Evolutionary conservation across 2,888 invertebrate species (phyloP).

Genomic region (Anoncus sp.): DNA sequence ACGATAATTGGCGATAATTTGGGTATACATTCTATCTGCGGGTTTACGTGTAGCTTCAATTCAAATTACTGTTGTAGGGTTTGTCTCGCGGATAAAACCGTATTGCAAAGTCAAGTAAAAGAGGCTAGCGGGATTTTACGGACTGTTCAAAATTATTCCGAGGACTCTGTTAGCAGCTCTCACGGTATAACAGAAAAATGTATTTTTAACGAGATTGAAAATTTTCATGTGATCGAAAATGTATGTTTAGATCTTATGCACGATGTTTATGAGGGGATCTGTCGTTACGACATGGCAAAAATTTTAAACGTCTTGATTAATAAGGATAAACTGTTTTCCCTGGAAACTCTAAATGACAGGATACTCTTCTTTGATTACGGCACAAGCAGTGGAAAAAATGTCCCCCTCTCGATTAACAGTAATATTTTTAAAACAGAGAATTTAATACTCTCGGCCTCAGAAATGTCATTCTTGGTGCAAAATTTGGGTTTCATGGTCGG

Average conservation of each 20-base stretch:
- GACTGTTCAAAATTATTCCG: slow-evolving; percentile 13
- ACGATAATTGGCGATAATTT: slow-evolving; percentile 59
- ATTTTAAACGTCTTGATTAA: slow-evolving; percentile 58
- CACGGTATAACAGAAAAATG: slow-evolving; percentile 8
- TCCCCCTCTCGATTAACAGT: too few species aligned
- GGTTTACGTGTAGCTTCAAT: slow-evolving; percentile 51
- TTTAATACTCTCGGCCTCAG: too few species aligned
- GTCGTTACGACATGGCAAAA: slow-evolving; percentile 51
- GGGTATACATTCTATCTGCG: slow-evolving; percentile 52
- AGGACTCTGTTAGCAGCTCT: slow-evolving; percentile 17
- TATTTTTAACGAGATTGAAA: slow-evolving; percentile 26
- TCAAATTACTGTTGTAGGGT: slow-evolving; percentile 46
- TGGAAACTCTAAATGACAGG: slow-evolving; percentile 56
- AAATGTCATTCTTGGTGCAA: slow-evolving; percentile 62
- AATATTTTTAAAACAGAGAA: too few species aligned
- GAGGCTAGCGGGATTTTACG: slow-evolving; percentile 8
- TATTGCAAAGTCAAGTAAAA: not conserved
- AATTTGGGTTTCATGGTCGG: slow-evolving; percentile 63
- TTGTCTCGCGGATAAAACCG: slow-evolving; percentile 30
- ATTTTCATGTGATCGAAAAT: slow-evolving; percentile 55
- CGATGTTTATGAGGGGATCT: slow-evolving; percentile 62
- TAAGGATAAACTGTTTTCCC: slow-evolving; percentile 28
- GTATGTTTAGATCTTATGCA: slow-evolving; percentile 60
- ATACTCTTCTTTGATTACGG: slow-evolving; percentile 55
- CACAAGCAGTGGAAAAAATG: slow-evolving; percentile 1